Percentiles rank a stretch among this genome's conserved stretches.
Evolutionary conservation across 2,113 vertebrate genomes (phyloP).

Genomic region (Cavia aperea): DNA sequence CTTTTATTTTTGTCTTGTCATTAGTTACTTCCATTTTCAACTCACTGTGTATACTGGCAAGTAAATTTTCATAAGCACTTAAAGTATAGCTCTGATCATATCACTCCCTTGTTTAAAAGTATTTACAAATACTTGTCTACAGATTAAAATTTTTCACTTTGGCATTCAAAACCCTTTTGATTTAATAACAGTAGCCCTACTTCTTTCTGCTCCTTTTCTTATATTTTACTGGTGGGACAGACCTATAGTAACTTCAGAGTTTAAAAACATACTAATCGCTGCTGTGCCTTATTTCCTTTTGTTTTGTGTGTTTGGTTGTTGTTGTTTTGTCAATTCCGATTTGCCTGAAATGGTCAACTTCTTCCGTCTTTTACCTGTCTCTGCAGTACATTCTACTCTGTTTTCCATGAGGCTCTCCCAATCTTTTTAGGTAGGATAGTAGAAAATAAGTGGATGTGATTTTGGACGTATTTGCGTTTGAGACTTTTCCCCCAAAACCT

Average conservation of each 20-base stretch:
- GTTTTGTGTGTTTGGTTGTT: too few species aligned
- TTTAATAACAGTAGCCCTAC: not conserved
- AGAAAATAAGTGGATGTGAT: not conserved
- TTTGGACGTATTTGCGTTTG: not conserved
- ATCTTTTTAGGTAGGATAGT: not conserved
- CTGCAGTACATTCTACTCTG: not conserved
- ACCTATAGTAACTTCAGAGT: not conserved
- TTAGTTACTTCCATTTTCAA: constrained; percentile 1
- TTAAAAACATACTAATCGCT: not conserved
- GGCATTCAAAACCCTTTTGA: not conserved
- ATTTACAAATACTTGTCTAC: not conserved
- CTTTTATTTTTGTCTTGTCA: not conserved
- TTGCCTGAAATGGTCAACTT: not conserved
- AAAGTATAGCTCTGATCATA: not conserved
- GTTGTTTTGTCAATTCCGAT: not conserved
- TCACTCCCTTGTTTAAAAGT: not conserved
- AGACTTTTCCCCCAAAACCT: not conserved
- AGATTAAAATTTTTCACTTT: not conserved
- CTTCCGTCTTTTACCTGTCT: not conserved
- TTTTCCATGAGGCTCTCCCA: not conserved
- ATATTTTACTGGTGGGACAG: not conserved
- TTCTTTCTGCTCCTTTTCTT: not conserved
- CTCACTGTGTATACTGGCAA: not conserved
- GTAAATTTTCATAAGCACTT: not conserved
- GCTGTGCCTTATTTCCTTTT: not conserved